A percentile compares a stretch with the other conserved stretches of the same genome.
phyloP scores from a whole-genome alignment of 2,113 vertebrate genomes.

The Myanophis thanlyinensis region DNA sequence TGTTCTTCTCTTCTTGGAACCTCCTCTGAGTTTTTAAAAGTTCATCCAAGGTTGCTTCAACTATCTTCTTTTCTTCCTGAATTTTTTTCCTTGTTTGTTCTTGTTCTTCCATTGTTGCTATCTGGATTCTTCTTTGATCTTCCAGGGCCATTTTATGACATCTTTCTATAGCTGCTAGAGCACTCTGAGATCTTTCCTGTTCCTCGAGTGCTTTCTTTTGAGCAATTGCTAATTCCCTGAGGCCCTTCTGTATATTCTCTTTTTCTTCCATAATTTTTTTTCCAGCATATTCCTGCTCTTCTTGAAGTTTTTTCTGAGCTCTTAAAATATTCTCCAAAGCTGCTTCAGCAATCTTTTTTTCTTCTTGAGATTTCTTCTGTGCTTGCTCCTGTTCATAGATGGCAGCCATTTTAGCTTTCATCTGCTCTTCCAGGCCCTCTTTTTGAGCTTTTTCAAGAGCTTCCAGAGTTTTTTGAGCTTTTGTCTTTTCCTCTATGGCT shows the following conservation, averaged over 20 bases:
- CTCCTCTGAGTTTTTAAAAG: background rate
- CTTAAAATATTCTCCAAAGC: background rate
- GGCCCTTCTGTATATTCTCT: background rate
- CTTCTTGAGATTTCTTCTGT: background rate
- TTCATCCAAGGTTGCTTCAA: background rate
- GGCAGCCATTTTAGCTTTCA: background rate
- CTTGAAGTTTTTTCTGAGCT: background rate
- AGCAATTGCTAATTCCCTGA: background rate
- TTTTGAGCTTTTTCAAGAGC: background rate
- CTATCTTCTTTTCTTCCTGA: background rate
- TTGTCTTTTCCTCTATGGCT: background rate
- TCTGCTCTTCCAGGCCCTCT: background rate
- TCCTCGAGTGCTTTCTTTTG: slow-evolving; percentile 4
- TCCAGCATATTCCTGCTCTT: background rate
- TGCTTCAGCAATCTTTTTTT: background rate
- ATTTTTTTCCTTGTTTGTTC: background rate
- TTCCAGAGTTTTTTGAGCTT: background rate
- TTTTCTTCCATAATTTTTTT: background rate
- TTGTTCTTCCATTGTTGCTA: background rate
- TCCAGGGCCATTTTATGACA: background rate
- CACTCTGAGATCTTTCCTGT: background rate
- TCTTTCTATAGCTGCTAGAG: background rate
- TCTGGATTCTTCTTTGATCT: background rate
- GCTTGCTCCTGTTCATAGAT: background rate
- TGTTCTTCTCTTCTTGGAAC: background rate